A percentile compares a stretch with the other conserved stretches of the same genome.
These are phyloP conservation scores for Eospalax fontanierii DNA, from an alignment of 2,797 vertebrate species.

Conservation along the genomic window DNA sequence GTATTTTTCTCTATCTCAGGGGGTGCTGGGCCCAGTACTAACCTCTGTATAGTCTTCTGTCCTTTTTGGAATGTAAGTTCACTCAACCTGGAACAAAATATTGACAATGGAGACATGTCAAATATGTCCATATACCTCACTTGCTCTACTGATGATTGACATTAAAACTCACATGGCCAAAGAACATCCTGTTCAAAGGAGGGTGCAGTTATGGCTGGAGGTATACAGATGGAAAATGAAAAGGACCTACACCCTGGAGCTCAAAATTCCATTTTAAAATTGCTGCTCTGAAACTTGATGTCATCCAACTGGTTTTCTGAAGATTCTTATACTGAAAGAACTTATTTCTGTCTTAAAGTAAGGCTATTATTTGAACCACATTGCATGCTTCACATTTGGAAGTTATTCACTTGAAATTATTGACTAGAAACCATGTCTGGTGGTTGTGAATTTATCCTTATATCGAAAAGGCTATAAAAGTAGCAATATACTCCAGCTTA, in stretches of 20 bases:
- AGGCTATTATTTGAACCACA: conserved; percentile 62
- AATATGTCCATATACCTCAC: neutral
- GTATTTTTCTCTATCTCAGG: neutral
- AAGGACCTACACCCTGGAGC: neutral
- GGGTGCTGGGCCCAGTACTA: neutral
- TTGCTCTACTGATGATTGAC: neutral
- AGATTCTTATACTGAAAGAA: conserved; percentile 36
- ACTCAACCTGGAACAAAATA: neutral
- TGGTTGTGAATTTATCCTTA: conserved; percentile 60
- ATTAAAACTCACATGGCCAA: neutral
- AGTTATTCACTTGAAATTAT: conserved; percentile 71
- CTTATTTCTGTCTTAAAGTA: conserved; percentile 17
- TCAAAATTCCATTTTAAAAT: conserved; percentile 44
- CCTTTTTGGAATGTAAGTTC: neutral
- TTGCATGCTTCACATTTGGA: conserved; percentile 48
- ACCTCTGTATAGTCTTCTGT: neutral
- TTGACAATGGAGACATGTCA: neutral
- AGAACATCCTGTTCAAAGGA: neutral
- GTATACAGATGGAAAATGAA: neutral
- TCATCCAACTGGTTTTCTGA: conserved; percentile 26
- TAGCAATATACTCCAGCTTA: conserved; percentile 45
- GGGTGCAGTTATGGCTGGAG: neutral
- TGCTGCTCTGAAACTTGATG: neutral
- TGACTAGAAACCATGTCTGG: conserved; percentile 70
- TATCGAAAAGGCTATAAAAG: conserved; percentile 69